Evolutionary conservation across 2,113 vertebrate genomes (phyloP).

Genomic region (Galemys pyrenaicus): DNA sequence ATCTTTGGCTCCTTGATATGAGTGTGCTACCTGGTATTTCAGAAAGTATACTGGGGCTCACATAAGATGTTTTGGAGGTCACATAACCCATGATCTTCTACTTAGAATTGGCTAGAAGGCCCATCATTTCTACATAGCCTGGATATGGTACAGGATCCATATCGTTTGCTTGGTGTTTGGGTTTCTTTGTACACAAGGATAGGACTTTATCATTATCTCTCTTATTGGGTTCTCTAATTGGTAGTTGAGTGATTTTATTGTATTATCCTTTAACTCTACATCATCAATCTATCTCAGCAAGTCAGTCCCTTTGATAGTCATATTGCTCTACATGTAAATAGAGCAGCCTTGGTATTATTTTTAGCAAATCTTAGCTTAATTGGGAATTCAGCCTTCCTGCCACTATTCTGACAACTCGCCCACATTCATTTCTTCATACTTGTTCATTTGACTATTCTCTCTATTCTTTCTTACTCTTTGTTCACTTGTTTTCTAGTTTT

Average conservation of each 20-base stretch:
- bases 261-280: slow-evolving; percentile 10
- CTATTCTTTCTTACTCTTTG: neutral
- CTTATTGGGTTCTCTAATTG: slow-evolving; percentile 24
- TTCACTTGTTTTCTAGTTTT: slow-evolving; percentile 19
- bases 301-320: slow-evolving; percentile 17
- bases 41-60: slow-evolving; percentile 3
- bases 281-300: slow-evolving; percentile 9
- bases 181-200: slow-evolving; percentile 2
- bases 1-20: neutral
- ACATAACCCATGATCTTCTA: neutral
- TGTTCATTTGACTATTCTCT: neutral
- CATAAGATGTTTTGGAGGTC: neutral
- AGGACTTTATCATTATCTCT: slow-evolving; percentile 21
- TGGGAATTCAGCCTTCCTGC: neutral
- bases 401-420: neutral
- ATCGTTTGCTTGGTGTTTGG: neutral
- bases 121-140: neutral
- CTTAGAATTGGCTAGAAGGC: neutral
- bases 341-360: slow-evolving; percentile 27
- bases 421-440: neutral
- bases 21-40: neutral
- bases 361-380: slow-evolving; percentile 23
- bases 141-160: neutral
- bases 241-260: slow-evolving; percentile 29
- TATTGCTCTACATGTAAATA: slow-evolving; percentile 4